Evolutionary conservation across 2,888 invertebrate species (phyloP).

Genomic region (Ochropleura leucogaster): DNA sequence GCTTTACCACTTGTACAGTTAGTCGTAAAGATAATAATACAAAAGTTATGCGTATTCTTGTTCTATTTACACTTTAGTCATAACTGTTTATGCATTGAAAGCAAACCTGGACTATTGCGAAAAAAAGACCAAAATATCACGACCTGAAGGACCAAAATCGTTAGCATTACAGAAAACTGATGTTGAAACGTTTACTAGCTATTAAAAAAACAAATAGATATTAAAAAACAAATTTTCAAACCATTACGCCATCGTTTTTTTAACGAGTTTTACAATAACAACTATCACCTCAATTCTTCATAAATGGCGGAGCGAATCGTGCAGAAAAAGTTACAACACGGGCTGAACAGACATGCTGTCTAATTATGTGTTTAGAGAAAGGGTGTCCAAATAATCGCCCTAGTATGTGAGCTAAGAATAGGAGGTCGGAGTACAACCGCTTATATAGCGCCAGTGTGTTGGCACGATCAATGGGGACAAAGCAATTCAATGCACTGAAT

Average conservation of each 20-base stretch:
- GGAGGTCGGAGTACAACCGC: conserved; percentile 56
- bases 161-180: background rate
- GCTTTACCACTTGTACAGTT: conserved; percentile 3
- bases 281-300: conserved; percentile 48
- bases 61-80: background rate
- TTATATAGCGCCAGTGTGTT: conserved; percentile 33
- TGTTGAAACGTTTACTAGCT: background rate
- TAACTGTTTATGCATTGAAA: background rate
- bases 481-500: conserved; percentile 24
- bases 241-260: conserved; percentile 12
- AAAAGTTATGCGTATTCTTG: background rate
- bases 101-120: background rate
- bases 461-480: conserved; percentile 31
- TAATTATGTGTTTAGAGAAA: conserved; percentile 53
- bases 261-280: conserved; percentile 12
- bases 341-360: conserved; percentile 19
- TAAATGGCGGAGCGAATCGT: conserved; percentile 54
- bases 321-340: conserved; percentile 45
- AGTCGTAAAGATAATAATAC: background rate
- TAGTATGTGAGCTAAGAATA: conserved; percentile 59
- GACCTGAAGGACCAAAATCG: background rate
- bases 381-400: conserved; percentile 56
- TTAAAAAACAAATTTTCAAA: conserved; percentile 42
- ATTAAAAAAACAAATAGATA: conserved; percentile 37
- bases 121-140: background rate